These are phyloP conservation scores for Fregetta grallaria DNA, from an alignment of 2,113 vertebrate genomes.

Conservation along the genomic window DNA sequence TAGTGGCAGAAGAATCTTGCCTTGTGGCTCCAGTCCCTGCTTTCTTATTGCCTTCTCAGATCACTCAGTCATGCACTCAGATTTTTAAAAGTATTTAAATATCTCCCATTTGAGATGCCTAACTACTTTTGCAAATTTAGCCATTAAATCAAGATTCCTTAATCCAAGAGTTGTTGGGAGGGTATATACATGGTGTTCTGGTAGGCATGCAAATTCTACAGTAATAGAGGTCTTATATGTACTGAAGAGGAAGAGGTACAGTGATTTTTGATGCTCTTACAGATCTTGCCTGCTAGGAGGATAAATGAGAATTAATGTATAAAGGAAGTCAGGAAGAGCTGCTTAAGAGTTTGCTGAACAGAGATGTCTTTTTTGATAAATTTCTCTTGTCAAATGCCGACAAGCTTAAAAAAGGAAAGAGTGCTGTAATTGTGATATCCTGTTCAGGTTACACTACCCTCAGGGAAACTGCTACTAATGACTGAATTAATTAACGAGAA, in stretches of 20 bases:
- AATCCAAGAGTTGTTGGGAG: not conserved
- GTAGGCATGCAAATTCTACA: not conserved
- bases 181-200: not conserved
- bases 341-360: not conserved
- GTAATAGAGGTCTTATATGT: not conserved
- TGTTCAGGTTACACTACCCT: constrained; percentile 57
- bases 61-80: not conserved
- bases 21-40: not conserved
- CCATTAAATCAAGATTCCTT: not conserved
- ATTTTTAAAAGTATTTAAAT: not conserved
- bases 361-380: constrained; percentile 40
- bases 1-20: not conserved
- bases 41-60: not conserved
- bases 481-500: constrained; percentile 56
- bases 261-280: not conserved
- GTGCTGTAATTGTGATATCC: constrained; percentile 50
- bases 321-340: not conserved
- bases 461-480: constrained; percentile 32
- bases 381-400: constrained; percentile 32
- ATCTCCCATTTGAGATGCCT: not conserved
- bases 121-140: not conserved
- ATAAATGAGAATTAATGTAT: not conserved
- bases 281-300: not conserved
- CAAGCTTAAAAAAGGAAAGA: constrained; percentile 3
- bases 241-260: not conserved